Evolutionary conservation across 2,888 invertebrate genomes (phyloP).

Genomic region (Allolobophora icterica): DNA sequence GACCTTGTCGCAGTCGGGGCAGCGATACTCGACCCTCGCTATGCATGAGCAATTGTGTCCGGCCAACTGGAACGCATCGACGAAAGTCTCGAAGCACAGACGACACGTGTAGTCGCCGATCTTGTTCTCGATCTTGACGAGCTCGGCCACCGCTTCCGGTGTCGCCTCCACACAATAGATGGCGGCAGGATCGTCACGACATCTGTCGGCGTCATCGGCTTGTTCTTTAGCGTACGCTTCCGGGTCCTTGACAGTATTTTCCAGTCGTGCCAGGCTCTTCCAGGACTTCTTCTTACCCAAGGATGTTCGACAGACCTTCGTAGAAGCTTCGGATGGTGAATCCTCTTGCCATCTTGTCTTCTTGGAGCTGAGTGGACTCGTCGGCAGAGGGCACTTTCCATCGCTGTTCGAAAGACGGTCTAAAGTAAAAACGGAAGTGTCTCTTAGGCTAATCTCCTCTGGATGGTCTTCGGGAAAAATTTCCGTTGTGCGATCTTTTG

Average conservation of each 20-base stretch:
- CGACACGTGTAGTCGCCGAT: conserved; percentile 95
- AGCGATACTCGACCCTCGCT: conserved; percentile 95
- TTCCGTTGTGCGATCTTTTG: neutral
- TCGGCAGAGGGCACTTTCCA: neutral
- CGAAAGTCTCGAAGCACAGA: conserved; percentile 87
- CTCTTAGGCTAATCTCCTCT: neutral
- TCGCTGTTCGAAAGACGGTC: neutral
- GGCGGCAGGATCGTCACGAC: conserved; percentile 69
- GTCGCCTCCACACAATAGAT: conserved; percentile 86
- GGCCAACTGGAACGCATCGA: conserved; percentile 93
- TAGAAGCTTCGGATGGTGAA: neutral
- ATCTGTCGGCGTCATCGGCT: neutral
- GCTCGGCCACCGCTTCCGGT: conserved; percentile 88
- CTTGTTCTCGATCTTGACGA: conserved; percentile 93
- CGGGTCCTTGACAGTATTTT: conserved; percentile 60
- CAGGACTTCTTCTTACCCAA: neutral
- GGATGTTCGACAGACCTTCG: neutral
- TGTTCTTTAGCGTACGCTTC: conserved; percentile 70
- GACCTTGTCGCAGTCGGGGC: conserved; percentile 95
- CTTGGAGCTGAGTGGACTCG: neutral
- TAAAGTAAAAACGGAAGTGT: neutral
- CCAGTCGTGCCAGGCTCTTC: neutral
- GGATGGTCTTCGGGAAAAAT: neutral
- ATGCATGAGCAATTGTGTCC: conserved; percentile 95
- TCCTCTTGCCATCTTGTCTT: neutral